phyloP scores from a whole-genome alignment of 2,888 invertebrate genomes.

The Oxyscelio sp. region DNA sequence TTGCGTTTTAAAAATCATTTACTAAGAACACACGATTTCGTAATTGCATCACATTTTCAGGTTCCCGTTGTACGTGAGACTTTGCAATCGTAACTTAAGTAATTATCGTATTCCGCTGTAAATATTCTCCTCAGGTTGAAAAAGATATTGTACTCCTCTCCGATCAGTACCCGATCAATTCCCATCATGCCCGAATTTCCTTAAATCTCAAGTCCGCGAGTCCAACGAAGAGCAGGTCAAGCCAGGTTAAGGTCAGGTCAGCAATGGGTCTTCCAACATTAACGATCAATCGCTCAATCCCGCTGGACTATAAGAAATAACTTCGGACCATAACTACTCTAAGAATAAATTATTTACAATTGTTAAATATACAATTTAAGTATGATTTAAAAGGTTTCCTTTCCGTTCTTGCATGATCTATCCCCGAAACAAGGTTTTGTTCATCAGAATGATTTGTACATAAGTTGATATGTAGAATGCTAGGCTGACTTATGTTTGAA shows the following conservation, averaged over 20 bases:
- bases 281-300: not conserved
- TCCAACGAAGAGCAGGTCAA: constrained; percentile 27
- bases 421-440: constrained; percentile 27
- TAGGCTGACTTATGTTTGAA: too few species aligned
- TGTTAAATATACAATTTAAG: constrained; percentile 62
- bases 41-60: not conserved
- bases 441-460: constrained; percentile 63
- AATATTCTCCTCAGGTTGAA: not conserved
- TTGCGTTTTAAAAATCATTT: constrained; percentile 2
- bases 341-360: constrained; percentile 72
- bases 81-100: constrained; percentile 37
- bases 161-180: constrained; percentile 58
- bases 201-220: constrained; percentile 45
- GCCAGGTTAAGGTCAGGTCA: constrained; percentile 2
- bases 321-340: constrained; percentile 52
- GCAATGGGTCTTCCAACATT: constrained; percentile 1
- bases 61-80: constrained; percentile 5
- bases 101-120: constrained; percentile 20
- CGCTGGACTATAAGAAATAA: constrained; percentile 21
- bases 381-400: constrained; percentile 43
- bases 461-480: constrained; percentile 62
- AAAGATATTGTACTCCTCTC: constrained; percentile 34
- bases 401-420: not conserved
- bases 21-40: not conserved
- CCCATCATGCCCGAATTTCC: constrained; percentile 60